Base-by-base conservation (phyloP, 1,140 invertebrate species). In the Lepeophtheirus salmonis region DNA sequence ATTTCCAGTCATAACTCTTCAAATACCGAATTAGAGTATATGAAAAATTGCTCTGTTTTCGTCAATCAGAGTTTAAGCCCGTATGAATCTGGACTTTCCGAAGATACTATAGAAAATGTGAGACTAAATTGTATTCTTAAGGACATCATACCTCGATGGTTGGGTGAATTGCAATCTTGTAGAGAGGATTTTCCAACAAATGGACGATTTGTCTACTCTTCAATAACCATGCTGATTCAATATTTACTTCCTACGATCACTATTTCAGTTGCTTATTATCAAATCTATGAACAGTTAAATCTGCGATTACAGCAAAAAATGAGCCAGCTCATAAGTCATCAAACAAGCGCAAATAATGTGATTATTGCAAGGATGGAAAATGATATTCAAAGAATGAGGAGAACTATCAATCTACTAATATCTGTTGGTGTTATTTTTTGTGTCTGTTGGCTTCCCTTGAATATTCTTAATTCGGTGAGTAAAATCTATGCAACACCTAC, bases 371-470 rank as follows among this genome's bases (percentile, higher is more conserved):
- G 66, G 64, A 63, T 71, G 72, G 66, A 69, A 65, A 64, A 74
- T 70, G 70, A 74, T 3, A 77, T 75, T 6, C 71, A 78, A 52
- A 75, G 81, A 3, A 80, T 86, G 63, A 77, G 80, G 64, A 80
- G 81, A 66, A 90, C 86, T 18, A 89, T 89, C 70, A 76, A 82
- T 3, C 76, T 90, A 1, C 73, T 91, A 0, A 79, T 84, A 52
- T 80, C 80, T n/a, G 89, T 90, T 62, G 82, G 84, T 2, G 72
- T 87, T 3, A 86, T 88, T 1, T 89, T 89, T 68, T 82, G 82
- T 0, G 77, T 88, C n/a, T 86, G 84, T 64, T 91, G 87, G 87
- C 68, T 91, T 65, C 87, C 87, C 0, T 68, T 90, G 50, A 89
- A 89, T 68, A 77, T 87, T 2, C 81, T 83, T 69, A 90, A 89